Evolutionary conservation across 2,797 vertebrate genomes (phyloP).

Genomic region (Malurus leucopterus): DNA sequence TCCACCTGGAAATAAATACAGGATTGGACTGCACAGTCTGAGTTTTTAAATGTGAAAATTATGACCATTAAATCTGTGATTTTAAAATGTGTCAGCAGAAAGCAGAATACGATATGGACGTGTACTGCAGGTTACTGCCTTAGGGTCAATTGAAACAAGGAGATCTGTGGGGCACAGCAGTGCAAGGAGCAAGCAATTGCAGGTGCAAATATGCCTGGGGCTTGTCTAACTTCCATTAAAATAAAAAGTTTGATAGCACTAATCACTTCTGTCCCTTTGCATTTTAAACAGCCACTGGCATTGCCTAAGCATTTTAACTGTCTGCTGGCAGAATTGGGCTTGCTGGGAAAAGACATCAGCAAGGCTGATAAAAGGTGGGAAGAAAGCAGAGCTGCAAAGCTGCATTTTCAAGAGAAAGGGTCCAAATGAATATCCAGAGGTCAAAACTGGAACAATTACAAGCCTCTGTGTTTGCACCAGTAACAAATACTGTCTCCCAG

Average conservation of each 20-base stretch:
- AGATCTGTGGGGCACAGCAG: conserved; percentile 44
- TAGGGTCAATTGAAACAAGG: conserved; percentile 59
- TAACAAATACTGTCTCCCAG: neutral
- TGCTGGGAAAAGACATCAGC: neutral
- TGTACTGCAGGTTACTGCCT: conserved; percentile 43
- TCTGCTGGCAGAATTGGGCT: neutral
- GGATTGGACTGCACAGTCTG: neutral
- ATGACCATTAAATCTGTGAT: conserved; percentile 13
- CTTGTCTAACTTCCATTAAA: conserved; percentile 47
- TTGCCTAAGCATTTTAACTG: conserved; percentile 6
- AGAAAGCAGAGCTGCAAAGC: neutral
- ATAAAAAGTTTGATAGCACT: conserved; percentile 47
- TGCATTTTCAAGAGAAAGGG: neutral
- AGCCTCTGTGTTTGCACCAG: neutral
- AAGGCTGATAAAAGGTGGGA: neutral
- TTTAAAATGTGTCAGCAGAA: conserved; percentile 41
- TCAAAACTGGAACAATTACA: neutral
- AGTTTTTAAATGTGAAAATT: conserved; percentile 23
- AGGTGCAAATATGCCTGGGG: conserved; percentile 37
- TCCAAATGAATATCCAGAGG: neutral
- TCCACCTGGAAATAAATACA: neutral
- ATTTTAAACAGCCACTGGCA: conserved; percentile 33
- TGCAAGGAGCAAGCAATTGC: conserved; percentile 34
- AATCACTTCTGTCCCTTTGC: conserved; percentile 40
- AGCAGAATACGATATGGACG: neutral